Conservation (phyloP, 1,140 invertebrate species). For the Microplitis demolitor region DNA sequence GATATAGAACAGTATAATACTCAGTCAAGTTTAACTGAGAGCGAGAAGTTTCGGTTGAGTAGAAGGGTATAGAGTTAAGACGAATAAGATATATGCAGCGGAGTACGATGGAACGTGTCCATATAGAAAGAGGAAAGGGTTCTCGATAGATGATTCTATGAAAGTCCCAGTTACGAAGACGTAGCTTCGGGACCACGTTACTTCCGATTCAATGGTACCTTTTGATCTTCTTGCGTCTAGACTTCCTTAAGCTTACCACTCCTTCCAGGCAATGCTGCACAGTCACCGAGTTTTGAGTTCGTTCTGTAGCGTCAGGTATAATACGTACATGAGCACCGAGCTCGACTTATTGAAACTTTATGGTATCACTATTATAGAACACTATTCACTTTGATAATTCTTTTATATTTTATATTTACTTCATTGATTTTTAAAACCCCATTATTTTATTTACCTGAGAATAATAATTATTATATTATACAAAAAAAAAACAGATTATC, state of each 20-base stretch:
- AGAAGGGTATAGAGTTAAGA: slow-evolving; percentile 5
- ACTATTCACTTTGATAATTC: neutral
- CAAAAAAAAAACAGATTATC: too few species aligned
- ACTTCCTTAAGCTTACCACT: slow-evolving; percentile 41
- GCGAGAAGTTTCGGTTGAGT: slow-evolving; percentile 11
- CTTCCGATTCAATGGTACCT: slow-evolving; percentile 48
- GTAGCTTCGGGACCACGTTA: slow-evolving; percentile 41
- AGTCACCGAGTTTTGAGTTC: neutral
- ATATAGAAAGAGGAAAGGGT: neutral
- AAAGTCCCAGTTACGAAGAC: slow-evolving; percentile 35
- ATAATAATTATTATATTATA: too few species aligned
- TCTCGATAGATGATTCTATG: slow-evolving; percentile 25
- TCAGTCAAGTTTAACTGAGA: neutral
- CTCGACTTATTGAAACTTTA: slow-evolving; percentile 51
- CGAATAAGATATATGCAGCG: neutral
- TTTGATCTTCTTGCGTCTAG: slow-evolving; percentile 51
- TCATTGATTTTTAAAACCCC: neutral
- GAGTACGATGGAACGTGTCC: neutral
- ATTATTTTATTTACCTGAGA: too few species aligned
- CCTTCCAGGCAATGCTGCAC: slow-evolving; percentile 28
- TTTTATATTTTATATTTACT: neutral
- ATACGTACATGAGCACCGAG: neutral
- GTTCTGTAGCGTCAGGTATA: neutral
- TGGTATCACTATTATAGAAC: slow-evolving; percentile 28
- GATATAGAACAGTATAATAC: slow-evolving; percentile 12